phyloP scores from a whole-genome alignment of 2,113 vertebrate genomes.

The Aspidoscelis tigris region DNA sequence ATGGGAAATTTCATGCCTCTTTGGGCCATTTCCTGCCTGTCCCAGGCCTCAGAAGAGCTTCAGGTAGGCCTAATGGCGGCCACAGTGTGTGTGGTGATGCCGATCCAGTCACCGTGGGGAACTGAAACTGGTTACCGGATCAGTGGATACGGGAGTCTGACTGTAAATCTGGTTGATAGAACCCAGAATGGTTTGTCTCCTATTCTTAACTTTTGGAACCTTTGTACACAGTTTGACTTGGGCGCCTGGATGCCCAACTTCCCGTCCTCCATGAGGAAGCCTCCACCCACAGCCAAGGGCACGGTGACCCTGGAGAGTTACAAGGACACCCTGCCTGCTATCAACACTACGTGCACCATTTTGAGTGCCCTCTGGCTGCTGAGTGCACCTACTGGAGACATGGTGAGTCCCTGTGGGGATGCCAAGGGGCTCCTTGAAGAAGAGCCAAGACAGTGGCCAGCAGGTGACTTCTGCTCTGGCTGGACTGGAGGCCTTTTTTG shows the following conservation, averaged over 20 bases:
- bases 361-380: slow-evolving; percentile 73
- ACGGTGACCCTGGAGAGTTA: slow-evolving; percentile 70
- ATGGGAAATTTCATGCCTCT: too few species aligned
- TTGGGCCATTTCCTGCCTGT: too few species aligned
- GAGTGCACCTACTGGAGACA: slow-evolving; percentile 73
- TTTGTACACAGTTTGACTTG: slow-evolving; percentile 76
- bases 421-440: not conserved
- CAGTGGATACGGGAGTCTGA: too few species aligned
- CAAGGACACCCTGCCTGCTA: slow-evolving; percentile 76
- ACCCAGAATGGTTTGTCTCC: too few species aligned
- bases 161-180: too few species aligned
- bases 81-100: too few species aligned
- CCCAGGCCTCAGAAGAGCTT: too few species aligned
- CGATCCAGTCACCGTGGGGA: too few species aligned
- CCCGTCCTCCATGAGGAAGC: slow-evolving; percentile 77
- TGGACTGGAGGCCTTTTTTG: too few species aligned
- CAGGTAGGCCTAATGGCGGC: too few species aligned
- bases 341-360: slow-evolving; percentile 73
- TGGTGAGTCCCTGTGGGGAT: slow-evolving; percentile 61
- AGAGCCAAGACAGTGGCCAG: too few species aligned
- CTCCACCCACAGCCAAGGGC: slow-evolving; percentile 80
- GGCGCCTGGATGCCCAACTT: slow-evolving; percentile 84
- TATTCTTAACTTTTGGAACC: not conserved
- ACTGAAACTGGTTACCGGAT: too few species aligned
- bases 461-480: not conserved